These are phyloP conservation scores for Patella caerulea DNA, from an alignment of 2,888 invertebrate genomes.

Conservation along the genomic window DNA sequence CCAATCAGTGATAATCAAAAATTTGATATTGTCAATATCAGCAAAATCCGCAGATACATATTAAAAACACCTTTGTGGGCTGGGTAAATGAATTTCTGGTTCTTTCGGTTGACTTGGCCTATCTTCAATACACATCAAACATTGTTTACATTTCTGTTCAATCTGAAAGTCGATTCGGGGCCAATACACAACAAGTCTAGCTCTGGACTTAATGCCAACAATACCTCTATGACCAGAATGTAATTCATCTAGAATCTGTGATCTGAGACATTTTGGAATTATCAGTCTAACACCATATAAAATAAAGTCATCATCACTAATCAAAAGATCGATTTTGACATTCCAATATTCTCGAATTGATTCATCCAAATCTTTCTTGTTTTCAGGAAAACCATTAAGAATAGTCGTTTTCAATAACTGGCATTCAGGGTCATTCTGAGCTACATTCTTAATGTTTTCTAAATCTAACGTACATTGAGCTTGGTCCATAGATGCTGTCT, in stretches of 20 bases:
- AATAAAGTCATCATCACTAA: constrained; percentile 6
- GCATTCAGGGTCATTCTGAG: constrained; percentile 1
- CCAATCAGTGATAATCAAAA: not conserved
- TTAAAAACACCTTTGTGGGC: not conserved
- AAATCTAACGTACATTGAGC: constrained; percentile 3
- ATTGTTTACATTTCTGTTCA: not conserved
- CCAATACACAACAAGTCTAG: not conserved
- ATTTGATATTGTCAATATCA: not conserved
- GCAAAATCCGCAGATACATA: not conserved
- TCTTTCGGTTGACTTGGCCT: not conserved
- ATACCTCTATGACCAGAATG: not conserved
- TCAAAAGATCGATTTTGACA: not conserved
- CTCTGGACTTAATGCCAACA: not conserved
- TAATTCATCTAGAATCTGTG: not conserved
- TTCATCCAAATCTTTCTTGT: constrained; percentile 1
- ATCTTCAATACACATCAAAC: not conserved
- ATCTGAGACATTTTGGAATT: not conserved
- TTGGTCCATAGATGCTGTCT: not conserved
- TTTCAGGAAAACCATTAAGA: not conserved
- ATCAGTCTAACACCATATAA: not conserved
- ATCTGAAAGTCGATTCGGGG: not conserved
- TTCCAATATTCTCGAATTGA: not conserved
- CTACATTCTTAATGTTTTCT: not conserved
- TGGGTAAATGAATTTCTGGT: not conserved
- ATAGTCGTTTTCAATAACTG: not conserved